These are phyloP conservation scores for Lordiphosa mommai DNA, from an alignment of 1,140 invertebrate genomes.

Conservation along the genomic window DNA sequence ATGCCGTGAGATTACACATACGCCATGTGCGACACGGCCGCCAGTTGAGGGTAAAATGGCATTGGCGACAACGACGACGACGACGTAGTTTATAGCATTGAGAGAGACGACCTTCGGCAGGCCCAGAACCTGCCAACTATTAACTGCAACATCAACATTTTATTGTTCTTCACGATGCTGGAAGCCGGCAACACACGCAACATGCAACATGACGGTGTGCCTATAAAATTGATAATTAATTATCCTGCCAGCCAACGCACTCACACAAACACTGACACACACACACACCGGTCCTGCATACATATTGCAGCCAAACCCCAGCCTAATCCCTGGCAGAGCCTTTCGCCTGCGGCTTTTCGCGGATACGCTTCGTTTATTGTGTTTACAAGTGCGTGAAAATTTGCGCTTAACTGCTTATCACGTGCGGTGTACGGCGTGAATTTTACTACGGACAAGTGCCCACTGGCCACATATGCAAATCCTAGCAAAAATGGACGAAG, in stretches of 20 bases:
- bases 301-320: neutral
- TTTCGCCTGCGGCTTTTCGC: slow-evolving; percentile 53
- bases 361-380: slow-evolving; percentile 69
- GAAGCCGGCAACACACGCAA: neutral
- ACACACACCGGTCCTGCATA: neutral
- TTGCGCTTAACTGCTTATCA: slow-evolving; percentile 74
- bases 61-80: slow-evolving; percentile 20
- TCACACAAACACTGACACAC: neutral
- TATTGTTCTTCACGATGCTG: neutral
- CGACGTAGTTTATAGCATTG: slow-evolving; percentile 73
- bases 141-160: slow-evolving; percentile 10
- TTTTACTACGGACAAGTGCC: slow-evolving; percentile 54
- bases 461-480: slow-evolving; percentile 54
- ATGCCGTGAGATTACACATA: slow-evolving; percentile 62
- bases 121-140: slow-evolving; percentile 12
- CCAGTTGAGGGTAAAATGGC: slow-evolving; percentile 58
- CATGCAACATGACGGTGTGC: slow-evolving; percentile 14
- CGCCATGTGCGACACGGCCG: slow-evolving; percentile 40
- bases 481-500: slow-evolving; percentile 14
- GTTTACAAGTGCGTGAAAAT: slow-evolving; percentile 75
- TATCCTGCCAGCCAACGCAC: slow-evolving; percentile 42
- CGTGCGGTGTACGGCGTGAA: slow-evolving; percentile 57
- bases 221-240: slow-evolving; percentile 75
- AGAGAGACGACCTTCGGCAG: slow-evolving; percentile 41
- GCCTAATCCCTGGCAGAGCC: neutral